Evolutionary conservation across 1,140 invertebrate species (phyloP), one percentile per base, ranked within the genome.

Genomic region (Muscidifurax raptorellus): DNA sequence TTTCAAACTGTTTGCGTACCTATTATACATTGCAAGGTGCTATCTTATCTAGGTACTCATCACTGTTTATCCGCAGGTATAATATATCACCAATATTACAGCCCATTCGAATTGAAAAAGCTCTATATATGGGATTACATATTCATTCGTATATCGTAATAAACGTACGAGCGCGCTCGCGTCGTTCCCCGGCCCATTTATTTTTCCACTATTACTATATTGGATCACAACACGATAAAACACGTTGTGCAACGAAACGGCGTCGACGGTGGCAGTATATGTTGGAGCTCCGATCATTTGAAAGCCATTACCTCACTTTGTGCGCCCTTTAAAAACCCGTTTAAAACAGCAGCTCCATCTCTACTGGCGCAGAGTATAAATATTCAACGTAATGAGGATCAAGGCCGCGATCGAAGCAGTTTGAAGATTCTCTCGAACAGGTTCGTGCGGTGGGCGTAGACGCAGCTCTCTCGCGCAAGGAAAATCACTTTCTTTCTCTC

Each of bases 401-500:
- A 78, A 78, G 66, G 66, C 27, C 66, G 44, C 1, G 52, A 59
- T 59, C 52, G 52, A n/a, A 59, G 66, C 52, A 69, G 12, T 69
- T 69, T 30, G 25, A 69, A 69, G 66, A 69, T 67, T 47, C 69
- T 30, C 30, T 22, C 32, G 28, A 59, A 59, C 30, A 74, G 71
- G 66, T 36, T 82, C n/a, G 47, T n/a, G 28, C 10, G 28, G 69
- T 59, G 71, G 30, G 80, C 47, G 69, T 30, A 74, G 13, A 18
- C 47, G 13, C 3, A 5, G 15, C 13, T 52, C 13, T 52, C 47
- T 72, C 13, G 64, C 36, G 67, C n/a, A 47, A 82, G 69, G 2
- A 82, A 72, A 82, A 64, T 82, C 28, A 27, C 71, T 59, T 67
- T 40, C 52, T 36, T 40, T 80, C 27, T 81, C 40, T 32, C n/a